phyloP scores from a whole-genome alignment of 2,797 vertebrate genomes.

The Cuniculus paca region DNA sequence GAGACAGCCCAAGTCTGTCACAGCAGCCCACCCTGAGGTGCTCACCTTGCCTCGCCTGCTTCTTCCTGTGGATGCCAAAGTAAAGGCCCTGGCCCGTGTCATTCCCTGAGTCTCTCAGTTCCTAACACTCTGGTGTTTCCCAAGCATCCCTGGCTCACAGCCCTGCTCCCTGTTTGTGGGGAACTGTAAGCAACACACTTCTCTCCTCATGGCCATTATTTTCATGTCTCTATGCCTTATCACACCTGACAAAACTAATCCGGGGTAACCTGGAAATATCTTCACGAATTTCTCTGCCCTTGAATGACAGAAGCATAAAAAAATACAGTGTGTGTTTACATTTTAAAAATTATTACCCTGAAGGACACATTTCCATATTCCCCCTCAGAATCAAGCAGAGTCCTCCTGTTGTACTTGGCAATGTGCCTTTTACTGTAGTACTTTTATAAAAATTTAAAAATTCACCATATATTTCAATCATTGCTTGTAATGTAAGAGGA shows the following conservation, averaged over 20 bases:
- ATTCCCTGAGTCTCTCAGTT: background rate
- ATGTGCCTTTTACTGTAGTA: background rate
- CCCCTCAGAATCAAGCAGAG: background rate
- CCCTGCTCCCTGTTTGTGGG: background rate
- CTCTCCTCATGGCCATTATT: background rate
- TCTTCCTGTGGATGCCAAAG: background rate
- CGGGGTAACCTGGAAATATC: background rate
- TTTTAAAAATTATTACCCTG: background rate
- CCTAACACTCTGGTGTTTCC: background rate
- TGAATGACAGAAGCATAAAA: background rate
- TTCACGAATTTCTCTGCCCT: background rate
- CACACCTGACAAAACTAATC: background rate
- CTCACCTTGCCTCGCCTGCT: no score
- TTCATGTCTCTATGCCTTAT: background rate
- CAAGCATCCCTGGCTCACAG: no score
- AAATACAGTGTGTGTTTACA: background rate
- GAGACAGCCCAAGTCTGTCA: background rate
- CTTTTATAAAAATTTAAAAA: background rate
- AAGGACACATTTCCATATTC: background rate
- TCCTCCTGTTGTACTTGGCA: background rate
- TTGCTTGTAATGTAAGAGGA: background rate
- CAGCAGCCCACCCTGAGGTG: background rate
- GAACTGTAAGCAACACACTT: background rate
- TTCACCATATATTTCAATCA: background rate
- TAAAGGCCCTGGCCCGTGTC: background rate